These are phyloP conservation scores for Drosophila ezoana DNA, from an alignment of 2,888 invertebrate genomes.

Conservation along the genomic window DNA sequence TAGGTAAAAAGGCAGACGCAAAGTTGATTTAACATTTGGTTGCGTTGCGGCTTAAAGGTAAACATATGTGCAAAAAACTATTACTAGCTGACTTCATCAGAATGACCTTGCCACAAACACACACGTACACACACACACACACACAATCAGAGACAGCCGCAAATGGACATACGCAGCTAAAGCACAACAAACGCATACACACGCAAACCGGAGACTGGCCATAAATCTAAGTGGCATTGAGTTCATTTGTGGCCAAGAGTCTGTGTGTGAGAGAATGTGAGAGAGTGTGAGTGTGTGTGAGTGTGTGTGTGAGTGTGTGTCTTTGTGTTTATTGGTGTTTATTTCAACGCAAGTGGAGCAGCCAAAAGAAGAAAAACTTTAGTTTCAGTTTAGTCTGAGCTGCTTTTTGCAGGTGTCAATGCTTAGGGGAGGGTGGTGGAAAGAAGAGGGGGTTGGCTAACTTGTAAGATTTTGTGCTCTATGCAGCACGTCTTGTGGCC, in stretches of 20 bases:
- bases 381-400: conserved; percentile 23
- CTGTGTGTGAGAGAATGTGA: background rate
- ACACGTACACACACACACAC: conserved; percentile 4
- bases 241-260: conserved; percentile 36
- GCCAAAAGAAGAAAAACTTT: conserved; percentile 31
- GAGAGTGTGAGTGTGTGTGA: background rate
- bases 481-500: conserved; percentile 57
- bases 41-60: conserved; percentile 42
- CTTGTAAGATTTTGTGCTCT: conserved; percentile 41
- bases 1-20: background rate
- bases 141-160: conserved; percentile 19
- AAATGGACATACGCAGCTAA: conserved; percentile 38
- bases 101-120: conserved; percentile 49
- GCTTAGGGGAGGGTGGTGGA: background rate
- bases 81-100: conserved; percentile 52
- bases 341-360: conserved; percentile 39
- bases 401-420: conserved; percentile 42
- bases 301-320: background rate
- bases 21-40: conserved; percentile 24
- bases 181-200: conserved; percentile 24
- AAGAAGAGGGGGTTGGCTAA: background rate
- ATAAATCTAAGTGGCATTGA: conserved; percentile 61
- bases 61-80: conserved; percentile 32
- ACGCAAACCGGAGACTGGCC: conserved; percentile 47
- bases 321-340: conserved; percentile 32